Evolutionary conservation across 2,113 vertebrate species (phyloP), one percentile per base, ranked within the genome.

Genomic region (Silurus glanis): DNA sequence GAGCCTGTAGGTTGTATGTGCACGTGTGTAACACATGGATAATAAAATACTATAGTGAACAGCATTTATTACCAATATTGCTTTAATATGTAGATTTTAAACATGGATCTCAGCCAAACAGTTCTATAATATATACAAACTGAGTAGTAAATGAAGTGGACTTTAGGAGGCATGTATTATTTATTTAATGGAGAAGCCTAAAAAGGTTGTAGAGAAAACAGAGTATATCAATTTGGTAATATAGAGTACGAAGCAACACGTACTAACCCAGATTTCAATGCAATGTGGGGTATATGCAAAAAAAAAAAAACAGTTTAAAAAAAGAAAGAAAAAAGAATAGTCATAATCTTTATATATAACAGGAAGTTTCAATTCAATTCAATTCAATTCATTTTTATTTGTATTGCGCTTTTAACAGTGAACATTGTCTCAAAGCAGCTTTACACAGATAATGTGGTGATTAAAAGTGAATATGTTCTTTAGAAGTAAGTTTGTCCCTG

Each of bases 1-100:
- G 0, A 14, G 59, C 45, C n/a, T 62, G 45, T 45, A 74, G 58
- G 19, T 21, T 23, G 49, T 37, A 66, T 78, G 61, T 25, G 9
- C 71, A 59, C 28, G 3, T 45, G 53, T 59, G 10, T 74, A 93
- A 89, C 90, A 90, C 91, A 90, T 62, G 45, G 89, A 66, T 72
- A 84, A 83, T 71, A 67, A 89, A 8, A 58, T 8, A 78, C 47
- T 66, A 78, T 64, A 23, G 8, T 51, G 49, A 59, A 84, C 82
- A 83, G 37, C 17, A 10, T 49, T 79, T 64, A 80, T 80, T 51
- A 80, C 10, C 51, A 74, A 55, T 21, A 82, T 47, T 72, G 72
- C 55, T 6, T 59, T 49, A 23, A 71, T 86, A 51, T 80, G 72
- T 45, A 37, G 16, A 17, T 55, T n/a, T 85, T 62, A 56, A 14